These are phyloP conservation scores for Drosophila grimshawi DNA, from an alignment of 1,140 invertebrate genomes.

Conservation along the genomic window DNA sequence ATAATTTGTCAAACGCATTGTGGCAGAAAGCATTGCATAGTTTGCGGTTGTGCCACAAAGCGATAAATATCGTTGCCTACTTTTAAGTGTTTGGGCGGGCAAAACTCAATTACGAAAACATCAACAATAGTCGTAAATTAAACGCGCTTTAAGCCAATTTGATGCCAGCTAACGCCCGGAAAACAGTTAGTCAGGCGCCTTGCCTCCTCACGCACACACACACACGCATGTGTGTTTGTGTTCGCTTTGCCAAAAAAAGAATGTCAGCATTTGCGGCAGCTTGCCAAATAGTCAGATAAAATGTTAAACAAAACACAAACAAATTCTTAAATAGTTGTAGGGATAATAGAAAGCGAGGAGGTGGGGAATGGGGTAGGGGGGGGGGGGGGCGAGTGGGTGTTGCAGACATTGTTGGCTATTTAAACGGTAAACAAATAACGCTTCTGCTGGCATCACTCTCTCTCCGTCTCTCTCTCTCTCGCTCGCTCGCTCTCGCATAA, in stretches of 20 bases:
- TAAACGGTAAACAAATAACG: conserved; percentile 44
- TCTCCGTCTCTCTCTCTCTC: not conserved
- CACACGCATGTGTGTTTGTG: conserved; percentile 6
- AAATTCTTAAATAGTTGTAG: conserved; percentile 7
- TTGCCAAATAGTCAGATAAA: conserved; percentile 61
- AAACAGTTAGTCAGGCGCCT: not conserved
- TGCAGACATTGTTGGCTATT: conserved; percentile 9
- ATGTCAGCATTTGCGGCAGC: conserved; percentile 61
- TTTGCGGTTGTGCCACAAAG: conserved; percentile 7
- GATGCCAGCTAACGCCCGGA: conserved; percentile 61
- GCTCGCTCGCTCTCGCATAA: conserved; percentile 11
- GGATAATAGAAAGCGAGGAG: no score
- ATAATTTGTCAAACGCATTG: not conserved
- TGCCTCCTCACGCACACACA: not conserved
- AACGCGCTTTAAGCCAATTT: conserved; percentile 51
- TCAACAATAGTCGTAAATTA: conserved; percentile 64
- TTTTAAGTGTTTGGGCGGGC: conserved; percentile 12
- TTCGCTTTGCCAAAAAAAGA: conserved; percentile 17
- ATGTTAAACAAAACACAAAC: conserved; percentile 35
- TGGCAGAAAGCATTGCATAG: conserved; percentile 32
- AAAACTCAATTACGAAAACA: conserved; percentile 43
- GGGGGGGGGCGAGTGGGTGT: no score
- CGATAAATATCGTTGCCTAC: conserved; percentile 31
- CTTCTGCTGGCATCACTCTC: not conserved
- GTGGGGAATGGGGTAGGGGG: no score